A percentile compares a stretch with the other conserved stretches of the same genome.
These are phyloP conservation scores for Castor canadensis DNA, from an alignment of 2,113 vertebrate genomes.

Conservation along the genomic window DNA sequence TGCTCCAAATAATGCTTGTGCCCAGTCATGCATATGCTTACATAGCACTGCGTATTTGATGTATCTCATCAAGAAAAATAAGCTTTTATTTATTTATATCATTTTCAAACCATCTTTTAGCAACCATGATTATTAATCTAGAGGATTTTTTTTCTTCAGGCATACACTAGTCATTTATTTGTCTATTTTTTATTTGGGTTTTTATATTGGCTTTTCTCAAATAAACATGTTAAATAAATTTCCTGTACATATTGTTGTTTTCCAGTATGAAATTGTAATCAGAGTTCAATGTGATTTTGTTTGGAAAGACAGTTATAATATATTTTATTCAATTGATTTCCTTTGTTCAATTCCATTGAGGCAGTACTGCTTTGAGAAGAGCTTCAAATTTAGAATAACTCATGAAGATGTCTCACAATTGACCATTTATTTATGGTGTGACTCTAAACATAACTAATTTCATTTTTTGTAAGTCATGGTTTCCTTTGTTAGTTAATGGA, in stretches of 20 bases:
- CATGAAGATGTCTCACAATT: background rate
- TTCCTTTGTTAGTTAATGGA: background rate
- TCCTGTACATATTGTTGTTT: background rate
- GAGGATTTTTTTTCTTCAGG: background rate
- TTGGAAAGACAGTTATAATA: background rate
- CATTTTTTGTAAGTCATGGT: background rate
- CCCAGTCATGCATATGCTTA: background rate
- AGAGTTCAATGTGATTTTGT: background rate
- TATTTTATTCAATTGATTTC: background rate
- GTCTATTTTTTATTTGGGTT: background rate
- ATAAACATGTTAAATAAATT: background rate
- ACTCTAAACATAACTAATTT: background rate
- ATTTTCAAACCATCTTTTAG: background rate
- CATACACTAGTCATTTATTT: background rate
- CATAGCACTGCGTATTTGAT: background rate
- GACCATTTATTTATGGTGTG: background rate
- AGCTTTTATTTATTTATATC: background rate
- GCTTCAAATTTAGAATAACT: background rate
- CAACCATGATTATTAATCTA: background rate
- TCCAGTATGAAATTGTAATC: background rate
- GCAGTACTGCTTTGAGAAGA: background rate
- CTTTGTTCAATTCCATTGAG: background rate
- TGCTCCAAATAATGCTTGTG: background rate
- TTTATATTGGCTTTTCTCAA: background rate
- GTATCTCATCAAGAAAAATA: background rate